Base-by-base conservation (phyloP, 2,113 vertebrate genomes). In the Eulacestoma nigropectus region DNA sequence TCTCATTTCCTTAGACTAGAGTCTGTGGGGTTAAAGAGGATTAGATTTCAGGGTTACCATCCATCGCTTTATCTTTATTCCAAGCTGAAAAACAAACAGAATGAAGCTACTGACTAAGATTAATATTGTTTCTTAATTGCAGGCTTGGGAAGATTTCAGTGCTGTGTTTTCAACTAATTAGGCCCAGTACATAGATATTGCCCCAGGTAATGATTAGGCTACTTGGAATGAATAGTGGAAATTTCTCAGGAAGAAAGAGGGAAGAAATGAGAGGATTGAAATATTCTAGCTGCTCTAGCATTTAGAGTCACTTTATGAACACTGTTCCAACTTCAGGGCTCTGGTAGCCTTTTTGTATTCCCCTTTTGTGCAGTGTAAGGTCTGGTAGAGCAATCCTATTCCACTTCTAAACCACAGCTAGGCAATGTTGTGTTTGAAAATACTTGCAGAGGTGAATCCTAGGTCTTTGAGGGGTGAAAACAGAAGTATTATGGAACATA, bases 91-190 rank as follows among this genome's bases (percentile, higher is more conserved):
- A 88, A 3, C 57, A 90, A 93, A 46, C 23, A 72, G 35, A 95
- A 72, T 57, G 16, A 89, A 41, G 10, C 53, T 88, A 87, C 57
- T 87, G 81, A 90, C 74, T 53, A 64, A 93, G 85, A 93, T 90
- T 73, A 85, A 53, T 62, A 10, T 27, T 16, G 26, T 74, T 33
- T 37, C 39, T 81, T 90, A 92, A 74, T 92, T 92, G 63, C 35
- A 86, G 47, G 39, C 68, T 90, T 81, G 33, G 68, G 47, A 84
- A 75, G 68, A 89, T 63, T 74, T 81, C 76, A 77, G 25, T 80
- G 56, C 33, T 87, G 7, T 70, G 32, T 77, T 89, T 93, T 90
- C 89, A 90, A 59, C 63, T 95, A 95, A 90, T 93, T 90, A 84
- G 84, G 33, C 41, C 35, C 30, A 41, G 41, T 79, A 79, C 26